These are phyloP conservation scores for Haliclona indistincta DNA, from an alignment of 37 sponge, comb jelly and placozoan genomes.

Conservation along the genomic window DNA sequence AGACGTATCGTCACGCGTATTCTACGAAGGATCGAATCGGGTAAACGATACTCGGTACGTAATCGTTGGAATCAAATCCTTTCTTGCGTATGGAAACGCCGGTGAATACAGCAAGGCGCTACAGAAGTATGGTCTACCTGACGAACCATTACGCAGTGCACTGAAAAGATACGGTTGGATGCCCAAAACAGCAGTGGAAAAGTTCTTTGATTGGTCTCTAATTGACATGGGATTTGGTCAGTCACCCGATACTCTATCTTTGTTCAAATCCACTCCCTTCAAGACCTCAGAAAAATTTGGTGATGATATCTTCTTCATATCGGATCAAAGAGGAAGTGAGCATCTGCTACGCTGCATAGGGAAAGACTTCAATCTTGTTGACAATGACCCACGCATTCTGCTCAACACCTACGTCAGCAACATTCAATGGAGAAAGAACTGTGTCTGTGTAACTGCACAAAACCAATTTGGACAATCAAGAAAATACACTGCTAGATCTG, in stretches of 20 bases:
- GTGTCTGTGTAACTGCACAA: conserved; percentile 52
- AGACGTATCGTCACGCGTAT: not conserved
- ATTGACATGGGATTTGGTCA: conserved; percentile 19
- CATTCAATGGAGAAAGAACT: conserved; percentile 44
- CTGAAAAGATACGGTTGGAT: conserved; percentile 2
- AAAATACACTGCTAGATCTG: conserved; percentile 3
- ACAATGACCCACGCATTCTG: conserved; percentile 25
- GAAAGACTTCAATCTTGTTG: not conserved
- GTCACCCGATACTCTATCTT: conserved; percentile 6
- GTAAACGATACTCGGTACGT: not conserved
- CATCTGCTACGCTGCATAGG: conserved; percentile 9
- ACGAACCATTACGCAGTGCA: conserved; percentile 16
- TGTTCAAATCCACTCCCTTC: not conserved
- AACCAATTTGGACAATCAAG: not conserved
- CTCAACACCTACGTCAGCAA: conserved; percentile 23
- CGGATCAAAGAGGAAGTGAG: conserved; percentile 28
- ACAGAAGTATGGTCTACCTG: not conserved
- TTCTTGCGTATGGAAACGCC: not conserved
- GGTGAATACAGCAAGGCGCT: not conserved
- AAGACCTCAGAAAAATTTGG: conserved; percentile 14
- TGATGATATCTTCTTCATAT: conserved; percentile 8
- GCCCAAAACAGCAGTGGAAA: not conserved
- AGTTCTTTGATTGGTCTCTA: conserved; percentile 26
- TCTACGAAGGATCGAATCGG: conserved; percentile 4
- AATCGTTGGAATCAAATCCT: not conserved